These are phyloP conservation scores for Drosophila prostipennis DNA, from an alignment of 2,888 invertebrate genomes.

Conservation along the genomic window DNA sequence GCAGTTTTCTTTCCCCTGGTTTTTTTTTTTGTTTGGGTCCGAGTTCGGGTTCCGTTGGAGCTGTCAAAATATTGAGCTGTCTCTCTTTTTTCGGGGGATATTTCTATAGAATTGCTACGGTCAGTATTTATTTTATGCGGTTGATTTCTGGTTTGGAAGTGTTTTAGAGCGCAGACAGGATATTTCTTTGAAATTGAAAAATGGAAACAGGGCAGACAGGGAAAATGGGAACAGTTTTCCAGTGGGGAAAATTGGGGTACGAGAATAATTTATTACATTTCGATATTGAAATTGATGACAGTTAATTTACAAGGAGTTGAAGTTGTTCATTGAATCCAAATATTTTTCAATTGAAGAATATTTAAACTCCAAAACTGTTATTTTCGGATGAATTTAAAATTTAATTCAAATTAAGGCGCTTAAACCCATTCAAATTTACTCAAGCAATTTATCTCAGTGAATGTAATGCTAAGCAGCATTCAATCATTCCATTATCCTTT, in stretches of 20 bases:
- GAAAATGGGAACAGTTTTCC: constrained; percentile 12
- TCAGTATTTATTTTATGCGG: constrained; percentile 43
- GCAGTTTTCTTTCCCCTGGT: constrained; percentile 35
- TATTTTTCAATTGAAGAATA: too few relatives aligned
- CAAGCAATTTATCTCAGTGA: constrained; percentile 5
- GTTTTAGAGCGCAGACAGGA: constrained; percentile 49
- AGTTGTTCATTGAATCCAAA: background rate
- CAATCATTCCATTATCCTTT: constrained; percentile 37
- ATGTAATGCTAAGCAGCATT: constrained; percentile 22
- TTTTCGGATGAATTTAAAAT: background rate
- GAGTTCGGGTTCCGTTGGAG: constrained; percentile 46
- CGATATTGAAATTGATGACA: background rate
- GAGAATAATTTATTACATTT: constrained; percentile 4
- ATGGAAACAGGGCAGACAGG: constrained; percentile 13
- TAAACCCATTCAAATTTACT: background rate
- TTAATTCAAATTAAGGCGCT: background rate
- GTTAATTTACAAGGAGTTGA: background rate
- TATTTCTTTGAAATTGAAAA: constrained; percentile 47
- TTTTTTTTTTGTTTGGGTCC: constrained; percentile 16
- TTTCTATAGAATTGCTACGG: constrained; percentile 43
- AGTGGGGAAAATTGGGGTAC: background rate
- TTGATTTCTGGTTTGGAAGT: constrained; percentile 30
- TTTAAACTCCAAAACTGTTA: too few relatives aligned
- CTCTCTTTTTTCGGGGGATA: constrained; percentile 51
- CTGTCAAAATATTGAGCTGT: constrained; percentile 79